phyloP scores from a whole-genome alignment of 2,797 vertebrate genomes.

The Morelia viridis region DNA sequence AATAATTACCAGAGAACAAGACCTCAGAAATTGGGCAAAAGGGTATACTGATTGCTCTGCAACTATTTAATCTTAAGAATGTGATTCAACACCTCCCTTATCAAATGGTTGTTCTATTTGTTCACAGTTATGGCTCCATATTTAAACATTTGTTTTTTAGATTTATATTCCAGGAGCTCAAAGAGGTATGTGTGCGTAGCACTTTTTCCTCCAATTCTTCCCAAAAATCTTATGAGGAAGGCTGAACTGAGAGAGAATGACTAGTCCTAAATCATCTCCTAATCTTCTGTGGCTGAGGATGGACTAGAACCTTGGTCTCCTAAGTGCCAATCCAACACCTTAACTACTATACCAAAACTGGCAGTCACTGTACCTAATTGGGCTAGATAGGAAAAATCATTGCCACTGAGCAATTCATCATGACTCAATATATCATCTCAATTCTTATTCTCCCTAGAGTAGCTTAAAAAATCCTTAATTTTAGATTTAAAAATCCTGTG shows the following conservation, averaged over 20 bases:
- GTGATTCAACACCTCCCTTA: background rate
- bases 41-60: conserved; percentile 42
- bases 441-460: conserved; percentile 26
- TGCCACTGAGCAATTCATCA: conserved; percentile 39
- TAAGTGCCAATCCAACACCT: background rate
- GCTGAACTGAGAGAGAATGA: background rate
- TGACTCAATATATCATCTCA: conserved; percentile 45
- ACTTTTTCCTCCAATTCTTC: background rate
- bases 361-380: background rate
- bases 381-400: conserved; percentile 7
- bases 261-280: background rate
- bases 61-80: conserved; percentile 13
- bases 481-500: conserved; percentile 22
- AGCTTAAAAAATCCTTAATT: conserved; percentile 34
- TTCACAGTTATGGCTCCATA: conserved; percentile 44
- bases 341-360: background rate
- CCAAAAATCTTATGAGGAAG: background rate
- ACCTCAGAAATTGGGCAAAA: background rate
- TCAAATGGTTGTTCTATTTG: conserved; percentile 40
- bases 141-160: conserved; percentile 27
- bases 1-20: conserved; percentile 48
- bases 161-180: background rate
- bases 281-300: background rate
- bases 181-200: background rate
- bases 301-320: background rate